These are phyloP conservation scores for Xyrauchen texanus DNA, from an alignment of 2,113 vertebrate species.

Conservation along the genomic window DNA sequence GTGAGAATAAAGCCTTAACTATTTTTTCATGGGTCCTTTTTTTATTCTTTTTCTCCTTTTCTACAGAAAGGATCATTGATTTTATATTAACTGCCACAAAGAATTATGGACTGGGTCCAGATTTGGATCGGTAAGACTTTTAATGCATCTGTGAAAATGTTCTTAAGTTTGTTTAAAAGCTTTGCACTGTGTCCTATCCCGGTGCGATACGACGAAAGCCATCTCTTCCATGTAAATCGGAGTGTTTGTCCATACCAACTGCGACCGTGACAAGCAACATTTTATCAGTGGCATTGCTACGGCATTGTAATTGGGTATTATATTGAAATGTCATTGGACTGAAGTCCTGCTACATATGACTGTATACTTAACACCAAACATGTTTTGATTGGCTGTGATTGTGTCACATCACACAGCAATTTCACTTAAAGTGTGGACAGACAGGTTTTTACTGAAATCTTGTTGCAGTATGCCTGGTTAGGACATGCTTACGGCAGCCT, in stretches of 20 bases:
- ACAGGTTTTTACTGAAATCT: too few relatives aligned
- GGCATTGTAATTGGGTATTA: too few relatives aligned
- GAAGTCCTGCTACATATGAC: too few relatives aligned
- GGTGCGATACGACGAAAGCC: background rate
- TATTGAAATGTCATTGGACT: too few relatives aligned
- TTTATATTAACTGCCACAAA: constrained; percentile 89
- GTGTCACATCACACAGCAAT: too few relatives aligned
- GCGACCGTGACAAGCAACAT: background rate
- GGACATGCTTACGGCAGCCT: too few relatives aligned
- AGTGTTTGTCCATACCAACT: background rate
- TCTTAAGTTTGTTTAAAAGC: background rate
- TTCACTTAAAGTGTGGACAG: too few relatives aligned
- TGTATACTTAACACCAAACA: too few relatives aligned
- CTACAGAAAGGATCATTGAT: constrained; percentile 91
- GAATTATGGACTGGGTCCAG: constrained; percentile 85
- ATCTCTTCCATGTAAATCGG: background rate
- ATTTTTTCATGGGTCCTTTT: background rate
- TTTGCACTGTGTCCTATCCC: background rate
- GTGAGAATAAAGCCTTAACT: too few relatives aligned
- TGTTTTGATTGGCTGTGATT: too few relatives aligned
- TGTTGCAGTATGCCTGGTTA: too few relatives aligned
- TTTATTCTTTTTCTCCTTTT: constrained; percentile 22
- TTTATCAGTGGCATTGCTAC: background rate
- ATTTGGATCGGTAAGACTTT: constrained; percentile 83
- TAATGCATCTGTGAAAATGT: background rate